A percentile compares a stretch with the other conserved stretches of the same genome.
phyloP scores from a whole-genome alignment of 1,140 invertebrate species.

The Bombus sibiricus region DNA sequence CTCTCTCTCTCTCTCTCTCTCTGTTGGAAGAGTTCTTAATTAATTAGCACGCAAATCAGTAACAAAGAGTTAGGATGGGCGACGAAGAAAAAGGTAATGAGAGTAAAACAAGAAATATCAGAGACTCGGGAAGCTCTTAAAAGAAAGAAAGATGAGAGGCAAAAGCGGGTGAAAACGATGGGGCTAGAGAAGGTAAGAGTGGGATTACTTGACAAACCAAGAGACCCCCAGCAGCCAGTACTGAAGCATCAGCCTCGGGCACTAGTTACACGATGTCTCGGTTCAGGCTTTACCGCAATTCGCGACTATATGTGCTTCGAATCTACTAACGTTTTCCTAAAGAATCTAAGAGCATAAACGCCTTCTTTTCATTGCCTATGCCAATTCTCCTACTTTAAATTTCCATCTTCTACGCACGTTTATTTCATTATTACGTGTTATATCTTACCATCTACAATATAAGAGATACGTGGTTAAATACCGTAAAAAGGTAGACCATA shows the following conservation, averaged over 20 bases:
- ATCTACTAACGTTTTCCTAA: conserved; percentile 35
- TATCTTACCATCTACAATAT: neutral
- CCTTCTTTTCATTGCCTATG: neutral
- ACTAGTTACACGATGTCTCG: conserved; percentile 52
- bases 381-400: neutral
- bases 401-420: conserved; percentile 38
- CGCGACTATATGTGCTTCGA: conserved; percentile 15
- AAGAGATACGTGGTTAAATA: neutral
- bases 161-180: conserved; percentile 46
- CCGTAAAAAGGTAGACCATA: neutral
- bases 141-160: conserved; percentile 22
- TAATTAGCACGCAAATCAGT: conserved; percentile 70
- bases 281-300: conserved; percentile 30
- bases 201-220: conserved; percentile 42
- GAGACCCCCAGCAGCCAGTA: conserved; percentile 26
- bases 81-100: conserved; percentile 21
- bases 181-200: conserved; percentile 2
- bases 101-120: conserved; percentile 6
- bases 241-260: conserved; percentile 51
- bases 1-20: conserved; percentile 53
- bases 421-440: conserved; percentile 63
- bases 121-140: conserved; percentile 1
- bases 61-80: conserved; percentile 52
- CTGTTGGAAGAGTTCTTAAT: conserved; percentile 68
- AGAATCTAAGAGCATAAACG: conserved; percentile 20